Evolutionary conservation across 2,113 vertebrate species (phyloP), one percentile per base, ranked within the genome.

Genomic region (Seriola quinqueradiata): DNA sequence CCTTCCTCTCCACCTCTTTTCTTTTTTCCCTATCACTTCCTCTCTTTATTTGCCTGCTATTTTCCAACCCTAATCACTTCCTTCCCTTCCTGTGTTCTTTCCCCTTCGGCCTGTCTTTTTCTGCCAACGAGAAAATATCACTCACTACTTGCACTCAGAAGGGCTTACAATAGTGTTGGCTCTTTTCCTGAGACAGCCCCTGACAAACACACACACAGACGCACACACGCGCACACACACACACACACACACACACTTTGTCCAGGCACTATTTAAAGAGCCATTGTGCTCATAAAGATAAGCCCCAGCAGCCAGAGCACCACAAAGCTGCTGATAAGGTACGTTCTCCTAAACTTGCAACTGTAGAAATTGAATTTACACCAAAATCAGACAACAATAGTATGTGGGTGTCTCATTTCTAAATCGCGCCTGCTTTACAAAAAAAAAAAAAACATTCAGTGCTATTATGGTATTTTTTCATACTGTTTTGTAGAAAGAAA

Each of bases 221-320:
- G 2, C 71, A 79, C 50, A 46, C 74, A 79, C 71, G 71, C 44
- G 28, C 75, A 48, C 77, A 82, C 71, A 79, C 50, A 46, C 50
- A 46, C 77, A 82, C 71, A 79, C 44, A 40, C 75, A 70, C 46
- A 13, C 58, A 40, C 38, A 52, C 64, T 87, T 82, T 87, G 77
- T 90, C 42, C 25, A 0, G 34, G 65, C 9, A 19, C 86, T 94
- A 93, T 94, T 92, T 94, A 88, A 81, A 86, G 89, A 74, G 70
- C 71, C 86, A 83, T 86, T 90, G 91, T 90, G 88, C 59, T 75
- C 69, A n/a, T 68, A 54, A 54, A 88, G 91, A 92, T 92, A 92
- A 93, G 86, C 58, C 64, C 64, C 44, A 48, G 77, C 71, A 77
- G 75, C 67, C 85, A 36, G 75, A 64, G 82, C 65, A 8, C 58